Base-by-base conservation (phyloP, 2,797 vertebrate species). In the Eulemur albifrons region DNA sequence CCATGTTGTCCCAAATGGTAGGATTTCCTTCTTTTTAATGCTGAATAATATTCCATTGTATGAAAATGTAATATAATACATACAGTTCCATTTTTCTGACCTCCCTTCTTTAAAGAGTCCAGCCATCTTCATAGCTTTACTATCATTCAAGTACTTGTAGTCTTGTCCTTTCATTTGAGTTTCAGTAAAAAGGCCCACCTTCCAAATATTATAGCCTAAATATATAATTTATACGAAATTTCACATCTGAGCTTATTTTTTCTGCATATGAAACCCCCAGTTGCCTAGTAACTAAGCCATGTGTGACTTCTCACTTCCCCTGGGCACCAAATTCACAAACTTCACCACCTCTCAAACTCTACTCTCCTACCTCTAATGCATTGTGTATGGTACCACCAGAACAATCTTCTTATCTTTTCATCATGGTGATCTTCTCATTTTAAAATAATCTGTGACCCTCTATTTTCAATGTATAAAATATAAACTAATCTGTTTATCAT, bases 191-290 rank as follows among this genome's bases (percentile, higher is more conserved):
- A 92, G 23, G 85, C 27, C 48, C 13, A 27, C n/a, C 30, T 93
- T 97, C 67, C 67, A 73, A 86, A 80, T 94, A 85, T 81, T 95
- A 81, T 88, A 73, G 87, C n/a, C 48, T 76, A 80, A 89, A 81
- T 63, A 72, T 73, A 23, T 85, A 50, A 88, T 81, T 84, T 65
- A 52, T 84, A 30, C 67, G 43, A 94, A 95, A 76, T 76, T 76
- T 45, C 32, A 90, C 77, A 7, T 93, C 65, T n/a, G 21, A 84
- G 32, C 15, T 90, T 70, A 45, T 90, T 84, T 96, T 88, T 90
- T 30, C 65, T 72, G 6, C 48, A 43, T 59, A 0, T 94, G 69
- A 92, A 73, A 61, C 8, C 48, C 38, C 40, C 20, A 73, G 14
- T 38, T 93, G 40, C 27, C 77, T 84, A 63, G 8, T 73, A 81